phyloP scores from a whole-genome alignment of 2,888 invertebrate genomes.

The Pachydiplax longipennis region DNA sequence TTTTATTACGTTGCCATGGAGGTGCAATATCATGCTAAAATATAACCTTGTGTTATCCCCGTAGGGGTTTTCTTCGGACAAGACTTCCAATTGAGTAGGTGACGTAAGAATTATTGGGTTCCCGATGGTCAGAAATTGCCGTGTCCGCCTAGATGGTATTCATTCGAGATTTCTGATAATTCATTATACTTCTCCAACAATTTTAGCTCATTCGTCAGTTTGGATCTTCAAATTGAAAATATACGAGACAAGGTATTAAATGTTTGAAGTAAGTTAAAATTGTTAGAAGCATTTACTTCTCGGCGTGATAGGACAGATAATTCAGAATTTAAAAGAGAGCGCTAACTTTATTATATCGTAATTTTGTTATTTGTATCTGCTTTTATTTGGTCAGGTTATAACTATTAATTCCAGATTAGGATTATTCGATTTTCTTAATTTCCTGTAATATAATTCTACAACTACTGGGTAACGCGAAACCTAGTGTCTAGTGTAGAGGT shows the following conservation, averaged over 20 bases:
- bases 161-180: not conserved
- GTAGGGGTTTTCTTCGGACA: not conserved
- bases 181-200: not conserved
- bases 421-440: too few species aligned
- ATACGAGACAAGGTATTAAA: not conserved
- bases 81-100: not conserved
- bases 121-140: not conserved
- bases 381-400: too few species aligned
- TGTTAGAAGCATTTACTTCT: not conserved
- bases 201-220: not conserved
- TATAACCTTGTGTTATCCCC: not conserved
- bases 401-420: too few species aligned
- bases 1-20: not conserved
- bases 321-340: not conserved
- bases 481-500: too few species aligned
- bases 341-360: too few species aligned
- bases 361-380: too few species aligned
- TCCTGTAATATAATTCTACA: too few species aligned
- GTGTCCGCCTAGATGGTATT: not conserved
- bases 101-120: not conserved
- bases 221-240: not conserved
- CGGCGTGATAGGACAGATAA: not conserved
- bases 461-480: too few species aligned
- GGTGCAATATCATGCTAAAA: not conserved
- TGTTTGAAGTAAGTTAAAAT: not conserved